Evolutionary conservation across 2,888 invertebrate genomes (phyloP).

Genomic region (Pocota personata): DNA sequence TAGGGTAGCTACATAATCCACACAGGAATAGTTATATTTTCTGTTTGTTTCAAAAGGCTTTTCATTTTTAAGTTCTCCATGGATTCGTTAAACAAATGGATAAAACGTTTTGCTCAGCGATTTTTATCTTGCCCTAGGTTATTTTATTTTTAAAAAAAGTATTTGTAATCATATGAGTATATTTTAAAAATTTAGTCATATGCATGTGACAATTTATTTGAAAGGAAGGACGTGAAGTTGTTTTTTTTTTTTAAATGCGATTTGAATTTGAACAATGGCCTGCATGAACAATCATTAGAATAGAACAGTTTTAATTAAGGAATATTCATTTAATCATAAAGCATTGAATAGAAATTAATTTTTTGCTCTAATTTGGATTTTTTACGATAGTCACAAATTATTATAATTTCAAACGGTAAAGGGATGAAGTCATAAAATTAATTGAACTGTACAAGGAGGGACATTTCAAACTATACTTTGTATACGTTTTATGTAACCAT

Average conservation of each 20-base stretch:
- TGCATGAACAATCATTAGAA: not conserved
- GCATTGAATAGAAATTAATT: not conserved
- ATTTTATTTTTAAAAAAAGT: not conserved
- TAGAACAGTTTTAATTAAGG: not conserved
- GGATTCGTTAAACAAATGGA: conserved; percentile 6
- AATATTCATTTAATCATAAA: not conserved
- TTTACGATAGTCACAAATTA: not conserved
- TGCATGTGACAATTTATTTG: not conserved
- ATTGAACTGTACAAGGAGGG: not conserved
- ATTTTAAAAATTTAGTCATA: conserved; percentile 14
- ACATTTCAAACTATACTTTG: too few relatives aligned
- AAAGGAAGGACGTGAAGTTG: not conserved
- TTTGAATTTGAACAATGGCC: not conserved
- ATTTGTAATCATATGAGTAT: conserved; percentile 11
- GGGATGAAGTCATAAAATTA: not conserved
- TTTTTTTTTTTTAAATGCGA: not conserved
- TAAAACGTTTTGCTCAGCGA: conserved; percentile 1
- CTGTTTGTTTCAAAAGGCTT: not conserved
- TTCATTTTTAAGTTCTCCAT: not conserved
- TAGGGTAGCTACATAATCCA: not conserved
- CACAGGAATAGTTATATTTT: not conserved
- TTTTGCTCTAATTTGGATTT: not conserved
- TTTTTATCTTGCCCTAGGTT: conserved; percentile 27
- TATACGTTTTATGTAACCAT: too few relatives aligned
- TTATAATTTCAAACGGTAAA: not conserved